Conservation (phyloP, 1,140 invertebrate genomes). For the Bombus pyrosoma region DNA sequence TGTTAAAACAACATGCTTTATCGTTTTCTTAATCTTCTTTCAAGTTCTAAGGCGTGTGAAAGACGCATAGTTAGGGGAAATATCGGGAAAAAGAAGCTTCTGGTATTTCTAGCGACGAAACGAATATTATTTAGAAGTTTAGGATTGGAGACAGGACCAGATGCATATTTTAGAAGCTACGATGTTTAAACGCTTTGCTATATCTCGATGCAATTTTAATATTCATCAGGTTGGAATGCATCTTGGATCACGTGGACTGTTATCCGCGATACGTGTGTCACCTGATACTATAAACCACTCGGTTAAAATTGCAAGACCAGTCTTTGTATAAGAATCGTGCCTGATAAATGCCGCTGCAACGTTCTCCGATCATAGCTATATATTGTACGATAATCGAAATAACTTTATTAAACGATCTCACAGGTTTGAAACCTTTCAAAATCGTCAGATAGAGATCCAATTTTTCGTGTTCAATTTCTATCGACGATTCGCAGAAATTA, state of each 20-base stretch:
- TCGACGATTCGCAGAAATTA: neutral
- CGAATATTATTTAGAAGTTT: too few species aligned
- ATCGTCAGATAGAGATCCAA: neutral
- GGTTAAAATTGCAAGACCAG: neutral
- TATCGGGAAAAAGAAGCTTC: too few species aligned
- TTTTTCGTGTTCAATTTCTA: neutral
- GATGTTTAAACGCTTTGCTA: neutral
- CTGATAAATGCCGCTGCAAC: neutral
- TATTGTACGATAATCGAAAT: neutral
- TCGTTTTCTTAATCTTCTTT: too few species aligned
- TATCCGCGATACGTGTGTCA: neutral
- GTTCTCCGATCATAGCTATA: too few species aligned
- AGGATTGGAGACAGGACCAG: too few species aligned
- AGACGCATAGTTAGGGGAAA: too few species aligned
- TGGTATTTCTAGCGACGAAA: too few species aligned
- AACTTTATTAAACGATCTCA: neutral
- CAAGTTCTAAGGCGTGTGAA: too few species aligned
- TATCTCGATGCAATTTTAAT: neutral
- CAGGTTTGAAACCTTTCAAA: neutral
- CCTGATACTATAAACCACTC: neutral
- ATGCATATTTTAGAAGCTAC: neutral
- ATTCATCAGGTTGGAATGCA: conserved; percentile 5
- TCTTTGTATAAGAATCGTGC: neutral
- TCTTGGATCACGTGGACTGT: neutral
- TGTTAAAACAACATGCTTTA: too few species aligned